Evolutionary conservation across 1,140 invertebrate genomes (phyloP).

Genomic region (Leguminivora glycinivorella): DNA sequence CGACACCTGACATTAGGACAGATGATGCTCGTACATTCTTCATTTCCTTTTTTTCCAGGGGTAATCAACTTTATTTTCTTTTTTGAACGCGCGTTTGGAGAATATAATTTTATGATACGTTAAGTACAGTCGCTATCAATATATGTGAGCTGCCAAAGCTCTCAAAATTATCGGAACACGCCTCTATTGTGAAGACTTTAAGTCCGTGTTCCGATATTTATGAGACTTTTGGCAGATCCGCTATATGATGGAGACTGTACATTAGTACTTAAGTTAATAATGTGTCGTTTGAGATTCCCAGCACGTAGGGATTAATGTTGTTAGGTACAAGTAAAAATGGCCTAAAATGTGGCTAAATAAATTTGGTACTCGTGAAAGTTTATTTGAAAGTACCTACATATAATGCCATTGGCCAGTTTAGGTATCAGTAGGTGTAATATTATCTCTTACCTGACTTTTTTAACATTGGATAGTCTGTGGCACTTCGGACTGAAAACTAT

Average conservation of each 20-base stretch:
- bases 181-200: no score
- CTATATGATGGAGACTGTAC: no score
- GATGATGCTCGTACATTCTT: background rate
- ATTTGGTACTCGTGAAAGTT: background rate
- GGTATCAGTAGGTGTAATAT: no score
- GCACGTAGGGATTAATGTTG: background rate
- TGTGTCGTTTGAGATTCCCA: background rate
- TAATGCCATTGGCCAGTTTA: no score
- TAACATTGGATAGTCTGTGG: no score
- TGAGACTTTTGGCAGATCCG: no score
- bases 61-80: constrained; percentile 11
- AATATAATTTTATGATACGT: constrained; percentile 8
- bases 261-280: background rate
- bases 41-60: background rate
- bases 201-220: no score
- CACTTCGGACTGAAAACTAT: no score
- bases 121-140: no score
- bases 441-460: no score
- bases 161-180: no score
- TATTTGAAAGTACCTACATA: background rate
- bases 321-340: background rate
- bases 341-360: background rate
- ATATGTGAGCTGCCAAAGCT: no score
- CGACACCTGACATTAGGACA: constrained; percentile 4
- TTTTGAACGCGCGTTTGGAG: constrained; percentile 1